These are phyloP conservation scores for Amblyopsis rosae DNA, from an alignment of 2,113 vertebrate genomes.

Conservation along the genomic window DNA sequence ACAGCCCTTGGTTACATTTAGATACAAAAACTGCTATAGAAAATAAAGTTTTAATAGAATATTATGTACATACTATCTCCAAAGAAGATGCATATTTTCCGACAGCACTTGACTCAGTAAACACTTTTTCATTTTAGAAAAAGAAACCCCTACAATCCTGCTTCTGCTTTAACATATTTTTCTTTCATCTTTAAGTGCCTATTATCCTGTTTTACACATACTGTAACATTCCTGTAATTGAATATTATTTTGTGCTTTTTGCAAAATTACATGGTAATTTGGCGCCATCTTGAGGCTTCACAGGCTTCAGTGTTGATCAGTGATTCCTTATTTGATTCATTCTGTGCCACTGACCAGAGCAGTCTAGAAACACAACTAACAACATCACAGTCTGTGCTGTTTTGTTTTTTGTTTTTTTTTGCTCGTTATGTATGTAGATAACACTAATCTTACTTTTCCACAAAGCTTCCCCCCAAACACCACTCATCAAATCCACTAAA, in stretches of 20 bases:
- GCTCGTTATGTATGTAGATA: not conserved
- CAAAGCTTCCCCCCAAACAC: constrained; percentile 15
- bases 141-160: not conserved
- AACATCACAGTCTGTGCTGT: not conserved
- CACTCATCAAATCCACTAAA: not conserved
- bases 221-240: constrained; percentile 38
- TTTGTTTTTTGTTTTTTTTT: not conserved
- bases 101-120: constrained; percentile 2
- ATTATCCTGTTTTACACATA: constrained; percentile 29
- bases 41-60: not conserved
- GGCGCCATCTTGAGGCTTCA: constrained; percentile 41
- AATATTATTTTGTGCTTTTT: constrained; percentile 9
- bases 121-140: not conserved
- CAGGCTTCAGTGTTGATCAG: not conserved
- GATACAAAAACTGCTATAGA: not conserved
- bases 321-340: too few relatives aligned
- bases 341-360: not conserved
- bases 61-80: not conserved
- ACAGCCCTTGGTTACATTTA: not conserved
- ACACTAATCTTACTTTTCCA: not conserved
- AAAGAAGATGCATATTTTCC: not conserved
- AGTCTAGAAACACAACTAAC: not conserved
- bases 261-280: constrained; percentile 4
- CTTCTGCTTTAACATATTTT: constrained; percentile 9
- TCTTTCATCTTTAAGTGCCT: constrained; percentile 68